Percentiles rank a stretch among this genome's conserved stretches.
Evolutionary conservation across 2,113 vertebrate species (phyloP).

Genomic region (Microcebus murinus): DNA sequence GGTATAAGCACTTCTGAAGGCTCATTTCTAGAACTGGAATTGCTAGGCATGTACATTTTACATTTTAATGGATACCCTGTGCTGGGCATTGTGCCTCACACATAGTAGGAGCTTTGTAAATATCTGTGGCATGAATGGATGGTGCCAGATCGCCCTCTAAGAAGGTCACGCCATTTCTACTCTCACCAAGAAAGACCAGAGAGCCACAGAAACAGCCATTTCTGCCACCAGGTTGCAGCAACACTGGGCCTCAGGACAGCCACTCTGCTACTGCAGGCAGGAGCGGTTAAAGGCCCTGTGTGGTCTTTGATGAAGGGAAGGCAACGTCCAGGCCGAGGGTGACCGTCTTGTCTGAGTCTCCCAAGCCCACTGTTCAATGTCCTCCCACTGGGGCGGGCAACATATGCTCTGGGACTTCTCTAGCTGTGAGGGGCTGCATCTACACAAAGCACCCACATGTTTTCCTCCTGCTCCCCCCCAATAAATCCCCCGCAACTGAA

Average conservation of each 20-base stretch:
- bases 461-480: background rate
- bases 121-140: background rate
- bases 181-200: background rate
- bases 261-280: background rate
- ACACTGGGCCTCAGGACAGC: background rate
- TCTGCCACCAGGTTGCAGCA: background rate
- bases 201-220: background rate
- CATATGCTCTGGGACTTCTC: background rate
- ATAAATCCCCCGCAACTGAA: background rate
- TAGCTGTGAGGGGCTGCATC: background rate
- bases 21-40: background rate
- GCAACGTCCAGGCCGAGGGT: accelerated
- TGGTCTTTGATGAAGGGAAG: background rate
- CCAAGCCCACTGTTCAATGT: background rate
- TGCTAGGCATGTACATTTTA: background rate
- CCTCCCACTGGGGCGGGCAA: background rate
- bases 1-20: background rate
- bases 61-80: background rate
- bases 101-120: background rate
- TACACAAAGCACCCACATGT: background rate
- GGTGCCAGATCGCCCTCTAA: background rate
- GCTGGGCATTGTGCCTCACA: background rate
- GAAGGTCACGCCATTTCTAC: background rate
- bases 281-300: background rate
- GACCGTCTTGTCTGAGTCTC: background rate